These are phyloP conservation scores for Saccostrea glomerata DNA, from an alignment of 1,140 invertebrate genomes.

Conservation along the genomic window DNA sequence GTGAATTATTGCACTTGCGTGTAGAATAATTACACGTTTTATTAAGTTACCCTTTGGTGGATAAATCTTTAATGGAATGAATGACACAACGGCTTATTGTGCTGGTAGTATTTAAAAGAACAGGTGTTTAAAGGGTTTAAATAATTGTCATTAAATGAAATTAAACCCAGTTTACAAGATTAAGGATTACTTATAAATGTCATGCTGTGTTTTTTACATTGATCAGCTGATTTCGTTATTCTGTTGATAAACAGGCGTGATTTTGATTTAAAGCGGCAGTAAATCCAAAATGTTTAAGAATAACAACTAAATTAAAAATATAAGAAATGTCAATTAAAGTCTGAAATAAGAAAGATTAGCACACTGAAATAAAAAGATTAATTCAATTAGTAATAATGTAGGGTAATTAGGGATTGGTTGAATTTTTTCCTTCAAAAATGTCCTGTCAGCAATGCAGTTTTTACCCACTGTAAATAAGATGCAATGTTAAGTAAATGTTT, in stretches of 20 bases:
- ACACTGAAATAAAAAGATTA: not conserved
- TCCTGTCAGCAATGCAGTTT: too few species aligned
- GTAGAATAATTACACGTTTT: not conserved
- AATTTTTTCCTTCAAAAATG: too few species aligned
- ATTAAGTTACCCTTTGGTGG: not conserved
- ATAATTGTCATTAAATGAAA: slow-evolving; percentile 37
- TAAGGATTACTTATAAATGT: slow-evolving; percentile 12
- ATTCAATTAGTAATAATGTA: too few species aligned
- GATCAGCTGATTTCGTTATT: not conserved
- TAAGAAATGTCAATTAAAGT: not conserved
- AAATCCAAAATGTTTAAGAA: not conserved
- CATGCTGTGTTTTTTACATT: not conserved
- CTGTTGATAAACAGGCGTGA: slow-evolving; percentile 3
- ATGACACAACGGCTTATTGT: slow-evolving; percentile 14
- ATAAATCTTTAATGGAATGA: slow-evolving; percentile 33
- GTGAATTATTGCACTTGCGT: not conserved
- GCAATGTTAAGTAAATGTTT: not conserved
- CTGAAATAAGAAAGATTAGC: not conserved
- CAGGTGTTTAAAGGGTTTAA: slow-evolving; percentile 21
- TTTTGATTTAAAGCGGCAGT: not conserved
- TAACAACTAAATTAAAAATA: not conserved
- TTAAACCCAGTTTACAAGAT: slow-evolving; percentile 6
- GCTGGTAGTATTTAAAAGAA: slow-evolving; percentile 17
- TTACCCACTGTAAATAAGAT: not conserved
- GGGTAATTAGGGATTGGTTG: too few species aligned